Evolutionary conservation across 2,888 invertebrate genomes (phyloP).

Genomic region (Gymnoscelis rufifasciata): DNA sequence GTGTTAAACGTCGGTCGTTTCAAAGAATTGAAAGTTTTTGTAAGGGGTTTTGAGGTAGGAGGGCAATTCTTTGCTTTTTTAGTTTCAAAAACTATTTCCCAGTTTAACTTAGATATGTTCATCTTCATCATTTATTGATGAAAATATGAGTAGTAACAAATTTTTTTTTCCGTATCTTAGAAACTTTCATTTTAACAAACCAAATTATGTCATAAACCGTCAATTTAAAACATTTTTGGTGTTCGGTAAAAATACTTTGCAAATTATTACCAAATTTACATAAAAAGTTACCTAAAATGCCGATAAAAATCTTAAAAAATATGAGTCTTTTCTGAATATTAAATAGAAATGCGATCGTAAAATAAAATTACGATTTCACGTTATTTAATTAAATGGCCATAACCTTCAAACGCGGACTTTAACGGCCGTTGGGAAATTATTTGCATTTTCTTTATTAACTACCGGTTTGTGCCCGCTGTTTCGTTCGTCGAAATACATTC

Average conservation of each 20-base stretch:
- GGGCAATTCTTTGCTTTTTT: no score
- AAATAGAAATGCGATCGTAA: constrained; percentile 10
- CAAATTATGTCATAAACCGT: no score
- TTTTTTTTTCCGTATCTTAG: no score
- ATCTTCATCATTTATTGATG: no score
- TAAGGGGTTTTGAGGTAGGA: no score
- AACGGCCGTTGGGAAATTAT: constrained; percentile 17
- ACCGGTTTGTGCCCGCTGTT: not conserved
- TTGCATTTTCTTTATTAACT: constrained; percentile 20
- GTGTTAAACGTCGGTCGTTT: no score
- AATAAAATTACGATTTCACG: constrained; percentile 14
- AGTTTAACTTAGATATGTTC: no score
- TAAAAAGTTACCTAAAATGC: constrained; percentile 1
- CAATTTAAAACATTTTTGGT: not conserved
- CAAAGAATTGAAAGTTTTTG: not conserved
- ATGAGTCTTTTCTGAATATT: constrained; percentile 7
- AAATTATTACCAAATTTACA: constrained; percentile 1
- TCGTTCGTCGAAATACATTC: no score
- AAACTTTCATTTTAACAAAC: not conserved
- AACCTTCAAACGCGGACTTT: constrained; percentile 15
- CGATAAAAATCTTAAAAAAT: not conserved
- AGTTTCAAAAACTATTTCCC: no score
- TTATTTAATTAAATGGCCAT: constrained; percentile 18
- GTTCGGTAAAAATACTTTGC: not conserved
- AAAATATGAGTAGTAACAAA: no score